These are phyloP conservation scores for Philereme transversata DNA, from an alignment of 2,888 invertebrate species.

Conservation along the genomic window DNA sequence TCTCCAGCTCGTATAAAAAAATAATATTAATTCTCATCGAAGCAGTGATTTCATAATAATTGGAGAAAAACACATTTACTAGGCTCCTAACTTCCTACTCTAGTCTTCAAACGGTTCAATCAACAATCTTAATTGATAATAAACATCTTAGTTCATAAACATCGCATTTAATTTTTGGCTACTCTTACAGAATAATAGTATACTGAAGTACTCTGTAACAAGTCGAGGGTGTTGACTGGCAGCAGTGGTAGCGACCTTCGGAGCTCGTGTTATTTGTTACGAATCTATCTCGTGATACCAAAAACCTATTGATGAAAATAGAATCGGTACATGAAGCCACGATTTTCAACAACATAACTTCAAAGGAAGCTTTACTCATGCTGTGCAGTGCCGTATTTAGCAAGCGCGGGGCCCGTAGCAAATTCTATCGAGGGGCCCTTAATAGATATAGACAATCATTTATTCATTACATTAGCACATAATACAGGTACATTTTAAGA, in stretches of 20 bases:
- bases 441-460: too few relatives aligned
- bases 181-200: neutral
- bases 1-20: too few relatives aligned
- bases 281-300: slow-evolving; percentile 37
- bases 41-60: neutral
- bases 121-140: slow-evolving; percentile 2
- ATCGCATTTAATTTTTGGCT: neutral
- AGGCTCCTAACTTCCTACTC: neutral
- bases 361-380: slow-evolving; percentile 9
- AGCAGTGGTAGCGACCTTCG: slow-evolving; percentile 29
- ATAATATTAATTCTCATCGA: too few relatives aligned
- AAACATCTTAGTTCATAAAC: neutral
- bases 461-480: too few relatives aligned
- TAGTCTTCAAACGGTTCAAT: neutral
- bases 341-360: slow-evolving; percentile 8
- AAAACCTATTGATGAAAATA: slow-evolving; percentile 33
- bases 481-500: too few relatives aligned
- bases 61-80: neutral
- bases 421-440: too few relatives aligned
- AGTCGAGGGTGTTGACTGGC: slow-evolving; percentile 23
- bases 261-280: slow-evolving; percentile 34
- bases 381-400: too few relatives aligned
- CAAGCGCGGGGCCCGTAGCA: too few relatives aligned
- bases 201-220: neutral
- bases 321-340: slow-evolving; percentile 32